phyloP scores from a whole-genome alignment of 2,888 invertebrate species.

The Ypsolopha sequella region DNA sequence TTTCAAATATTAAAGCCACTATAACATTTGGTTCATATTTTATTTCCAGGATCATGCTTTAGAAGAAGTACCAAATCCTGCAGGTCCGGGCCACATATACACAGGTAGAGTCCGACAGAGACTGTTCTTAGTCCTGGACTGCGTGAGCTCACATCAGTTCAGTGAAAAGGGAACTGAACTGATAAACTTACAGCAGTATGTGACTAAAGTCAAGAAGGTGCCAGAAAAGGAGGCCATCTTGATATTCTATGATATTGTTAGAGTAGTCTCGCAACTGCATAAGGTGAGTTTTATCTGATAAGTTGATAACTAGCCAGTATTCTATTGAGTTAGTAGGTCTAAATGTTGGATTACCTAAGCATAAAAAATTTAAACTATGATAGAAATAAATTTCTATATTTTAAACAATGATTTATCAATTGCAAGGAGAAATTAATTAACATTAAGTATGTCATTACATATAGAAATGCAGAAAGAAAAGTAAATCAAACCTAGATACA shows the following conservation, averaged over 20 bases:
- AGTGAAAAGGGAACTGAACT: slow-evolving; percentile 67
- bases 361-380: no score
- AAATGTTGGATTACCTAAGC: no score
- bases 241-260: slow-evolving; percentile 81
- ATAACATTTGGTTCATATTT: neutral
- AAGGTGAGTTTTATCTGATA: slow-evolving; percentile 51
- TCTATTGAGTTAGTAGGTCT: no score
- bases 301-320: no score
- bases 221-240: slow-evolving; percentile 79
- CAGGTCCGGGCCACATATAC: slow-evolving; percentile 60
- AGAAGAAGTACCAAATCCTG: slow-evolving; percentile 71
- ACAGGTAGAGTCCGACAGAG: slow-evolving; percentile 71
- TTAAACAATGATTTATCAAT: no score
- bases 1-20: neutral
- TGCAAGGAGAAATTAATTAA: no score
- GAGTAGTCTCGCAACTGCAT: slow-evolving; percentile 80
- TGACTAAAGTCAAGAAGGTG: slow-evolving; percentile 81
- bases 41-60: slow-evolving; percentile 74
- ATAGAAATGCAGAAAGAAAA: no score
- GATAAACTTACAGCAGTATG: slow-evolving; percentile 80
- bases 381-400: no score
- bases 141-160: slow-evolving; percentile 77
- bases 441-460: no score
- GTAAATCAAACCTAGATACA: no score
- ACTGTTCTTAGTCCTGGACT: slow-evolving; percentile 80